Base-by-base conservation (phyloP, 2,888 invertebrate species). In the Brachypalpus laphriformis region DNA sequence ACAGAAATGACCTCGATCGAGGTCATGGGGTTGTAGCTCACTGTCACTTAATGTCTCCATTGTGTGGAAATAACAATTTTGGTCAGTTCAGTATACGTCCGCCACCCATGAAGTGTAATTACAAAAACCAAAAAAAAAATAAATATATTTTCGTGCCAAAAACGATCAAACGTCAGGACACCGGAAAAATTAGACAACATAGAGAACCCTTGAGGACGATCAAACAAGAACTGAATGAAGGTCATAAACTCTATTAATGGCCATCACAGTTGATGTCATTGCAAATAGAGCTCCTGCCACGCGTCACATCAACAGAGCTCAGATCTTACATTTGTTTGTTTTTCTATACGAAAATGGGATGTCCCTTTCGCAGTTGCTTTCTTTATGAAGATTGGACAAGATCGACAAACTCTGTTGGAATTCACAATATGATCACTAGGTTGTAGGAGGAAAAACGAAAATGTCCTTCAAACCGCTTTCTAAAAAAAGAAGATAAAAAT, bases 61-160 rank as follows among this genome's bases (percentile, higher is more conserved):
- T 70, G 54, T 57, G 14, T 11, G n/a, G 7, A 28, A 45, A 9
- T 65, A 34, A 31, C 61, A 59, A 80, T 51, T 56, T 40, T 76
- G 61, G 70, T 70, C 82, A 76, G 45, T 51, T 57, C 65, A 56
- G 28, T 61, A 9, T 9, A 11, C 40, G 45, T 70, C 9, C 9
- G 54, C 72, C 78, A 78, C 82, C 82, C 82, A 82, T 77, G 66
- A 72, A 61, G 78, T 22, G 47, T 25, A 59, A 70, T 63, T 76
- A 42, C 49, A 45, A 22, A 74, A 61, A 56, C 14, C 25, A 34
- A 63, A 56, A 51, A 22, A 34, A 31, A 34, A 40, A 34, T 9
- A 9, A 7, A 70, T n/a, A n/a, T n/a, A n/a, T n/a, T n/a, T n/a
- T n/a, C n/a, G n/a, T 77, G 51, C 51, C 54, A 77, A 77, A 82